A percentile compares a stretch with the other conserved stretches of the same genome.
Conservation (phyloP, 2,888 invertebrate genomes). For the Portevinia maculata region DNA sequence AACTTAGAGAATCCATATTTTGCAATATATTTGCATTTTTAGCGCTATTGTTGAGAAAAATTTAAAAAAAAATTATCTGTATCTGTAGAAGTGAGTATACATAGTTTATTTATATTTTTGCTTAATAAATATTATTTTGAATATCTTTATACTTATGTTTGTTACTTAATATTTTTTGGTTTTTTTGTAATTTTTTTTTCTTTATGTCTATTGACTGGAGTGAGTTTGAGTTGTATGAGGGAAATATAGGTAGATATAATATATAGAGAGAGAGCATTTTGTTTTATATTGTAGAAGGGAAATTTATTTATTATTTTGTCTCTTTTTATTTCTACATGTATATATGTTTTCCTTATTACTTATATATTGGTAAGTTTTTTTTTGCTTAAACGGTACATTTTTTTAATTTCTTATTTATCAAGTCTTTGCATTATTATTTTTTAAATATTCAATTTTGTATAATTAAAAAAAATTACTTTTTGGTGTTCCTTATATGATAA, state of each 20-base stretch:
- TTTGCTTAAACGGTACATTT: slow-evolving; percentile 59
- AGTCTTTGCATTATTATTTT: slow-evolving; percentile 69
- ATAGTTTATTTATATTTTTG: slow-evolving; percentile 27
- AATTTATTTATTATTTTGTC: slow-evolving; percentile 52
- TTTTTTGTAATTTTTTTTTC: slow-evolving; percentile 45
- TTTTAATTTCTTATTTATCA: slow-evolving; percentile 57
- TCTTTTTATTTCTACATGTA: slow-evolving; percentile 34
- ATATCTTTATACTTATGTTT: slow-evolving; percentile 61
- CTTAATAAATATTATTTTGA: slow-evolving; percentile 37
- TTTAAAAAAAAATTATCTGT: slow-evolving; percentile 12
- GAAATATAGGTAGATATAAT: slow-evolving; percentile 71
- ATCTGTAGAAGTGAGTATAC: slow-evolving; percentile 51
- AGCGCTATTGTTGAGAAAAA: slow-evolving; percentile 55
- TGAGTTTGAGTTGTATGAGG: slow-evolving; percentile 73
- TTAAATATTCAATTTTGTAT: slow-evolving; percentile 60
- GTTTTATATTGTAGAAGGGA: slow-evolving; percentile 22
- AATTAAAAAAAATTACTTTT: slow-evolving; percentile 69
- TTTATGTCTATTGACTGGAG: slow-evolving; percentile 64
- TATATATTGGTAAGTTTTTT: slow-evolving; percentile 55
- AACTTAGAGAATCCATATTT: not conserved
- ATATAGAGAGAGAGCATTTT: slow-evolving; percentile 46
- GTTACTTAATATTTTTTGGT: slow-evolving; percentile 76
- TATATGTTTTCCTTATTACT: slow-evolving; percentile 44
- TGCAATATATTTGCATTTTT: slow-evolving; percentile 2
- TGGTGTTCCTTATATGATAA: slow-evolving; percentile 70